Evolutionary conservation across 2,888 invertebrate genomes (phyloP), one percentile per base, ranked within the genome.

Genomic region (Asteroscopus sphinx): DNA sequence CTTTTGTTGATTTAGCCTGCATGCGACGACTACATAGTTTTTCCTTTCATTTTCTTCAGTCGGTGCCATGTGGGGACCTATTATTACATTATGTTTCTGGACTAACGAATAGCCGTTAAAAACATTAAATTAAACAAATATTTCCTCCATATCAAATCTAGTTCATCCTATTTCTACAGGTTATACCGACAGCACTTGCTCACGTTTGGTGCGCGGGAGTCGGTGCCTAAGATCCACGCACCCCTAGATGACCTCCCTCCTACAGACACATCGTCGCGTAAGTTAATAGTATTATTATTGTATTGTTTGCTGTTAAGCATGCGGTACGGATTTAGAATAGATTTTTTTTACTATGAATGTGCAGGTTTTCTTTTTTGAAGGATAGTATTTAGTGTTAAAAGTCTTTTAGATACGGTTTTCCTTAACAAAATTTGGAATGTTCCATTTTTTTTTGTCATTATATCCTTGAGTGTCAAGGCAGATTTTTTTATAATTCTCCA

Each of bases 171-270:
- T 35, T 7, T n/a, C 49, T 68, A 3, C 80, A 94, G 94, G 53
- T 92, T 97, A 44, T 97, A 97, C 83, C 94, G 97, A 7, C 98
- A 98, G 82, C 97, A 97, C 82, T 88, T 96, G 44, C 87, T 96
- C 11, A 96, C 96, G 0, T 96, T 96, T 79, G 96, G 96, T 32
- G 94, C 92, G 25, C 90, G 93, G 49, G 95, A 93, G 82, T 94
- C 94, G 0, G 87, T 83, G 3, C 92, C 94, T 0, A 92, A 92
- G 59, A 88, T 92, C 28, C 90, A 91, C 67, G 83, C 90, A 0
- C 93, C 92, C 0, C 63, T 86, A 0, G 93, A 93, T 11, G 92
- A 93, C 4, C 55, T 88, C 0, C 90, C 90, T 0, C 83, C 87
- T 1, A 89, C 89, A 0, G 93, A 92, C 45, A 88, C 80, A 0